Percentiles rank a stretch among this genome's conserved stretches.
These are phyloP conservation scores for Erpornis zantholeuca DNA, from an alignment of 2,113 vertebrate species.

Conservation along the genomic window DNA sequence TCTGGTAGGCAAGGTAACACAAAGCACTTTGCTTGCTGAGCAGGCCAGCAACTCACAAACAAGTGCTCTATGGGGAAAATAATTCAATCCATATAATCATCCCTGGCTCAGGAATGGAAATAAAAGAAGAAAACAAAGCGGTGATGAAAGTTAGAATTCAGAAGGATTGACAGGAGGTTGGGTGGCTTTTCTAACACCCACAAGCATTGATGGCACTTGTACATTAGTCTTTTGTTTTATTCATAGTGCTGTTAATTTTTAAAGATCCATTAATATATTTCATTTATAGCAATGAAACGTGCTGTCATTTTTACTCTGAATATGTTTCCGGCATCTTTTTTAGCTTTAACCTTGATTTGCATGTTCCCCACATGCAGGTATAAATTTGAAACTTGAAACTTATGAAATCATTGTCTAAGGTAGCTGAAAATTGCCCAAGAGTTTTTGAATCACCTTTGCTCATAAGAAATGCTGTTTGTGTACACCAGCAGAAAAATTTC, in stretches of 20 bases:
- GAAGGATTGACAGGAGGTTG: background rate
- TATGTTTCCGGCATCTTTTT: background rate
- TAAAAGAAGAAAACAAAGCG: background rate
- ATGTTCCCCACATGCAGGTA: background rate
- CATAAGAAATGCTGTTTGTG: background rate
- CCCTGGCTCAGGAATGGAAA: background rate
- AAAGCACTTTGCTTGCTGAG: slow-evolving; percentile 29
- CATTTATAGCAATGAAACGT: background rate
- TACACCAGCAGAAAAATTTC: background rate
- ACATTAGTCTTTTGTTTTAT: slow-evolving; percentile 28
- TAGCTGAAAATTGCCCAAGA: background rate
- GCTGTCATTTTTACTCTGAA: background rate
- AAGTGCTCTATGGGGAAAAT: slow-evolving; percentile 32
- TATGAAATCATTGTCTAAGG: background rate
- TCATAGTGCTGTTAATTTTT: slow-evolving; percentile 38
- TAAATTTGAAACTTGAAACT: background rate
- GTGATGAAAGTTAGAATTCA: background rate
- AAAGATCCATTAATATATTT: slow-evolving; percentile 2
- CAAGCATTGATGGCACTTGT: background rate
- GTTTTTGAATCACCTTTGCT: background rate
- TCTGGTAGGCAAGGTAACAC: slow-evolving; percentile 38
- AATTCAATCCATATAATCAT: slow-evolving; percentile 51
- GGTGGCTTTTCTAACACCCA: background rate
- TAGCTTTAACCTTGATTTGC: background rate
- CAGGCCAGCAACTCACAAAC: slow-evolving; percentile 22